These are phyloP conservation scores for Litoditis marina DNA, from an alignment of 2,888 invertebrate genomes.

Conservation along the genomic window DNA sequence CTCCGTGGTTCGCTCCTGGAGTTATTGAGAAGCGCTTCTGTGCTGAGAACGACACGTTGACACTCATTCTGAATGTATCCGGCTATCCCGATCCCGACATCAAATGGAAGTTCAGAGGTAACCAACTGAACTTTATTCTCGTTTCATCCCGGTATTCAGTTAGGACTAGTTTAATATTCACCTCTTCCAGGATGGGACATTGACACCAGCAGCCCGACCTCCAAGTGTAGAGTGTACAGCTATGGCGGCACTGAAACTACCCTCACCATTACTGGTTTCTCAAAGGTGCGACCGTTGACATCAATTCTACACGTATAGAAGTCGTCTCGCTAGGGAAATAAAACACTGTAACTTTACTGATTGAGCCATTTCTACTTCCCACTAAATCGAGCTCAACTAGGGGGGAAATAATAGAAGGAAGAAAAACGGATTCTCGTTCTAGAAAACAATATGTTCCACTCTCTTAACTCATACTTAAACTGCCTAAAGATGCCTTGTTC, in stretches of 20 bases:
- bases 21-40: conserved; percentile 75
- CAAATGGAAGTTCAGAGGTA: conserved; percentile 40
- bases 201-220: conserved; percentile 52
- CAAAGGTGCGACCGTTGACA: conserved; percentile 19
- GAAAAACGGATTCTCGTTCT: too few species aligned
- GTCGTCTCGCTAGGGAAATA: too few species aligned
- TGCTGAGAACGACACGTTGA: conserved; percentile 83
- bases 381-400: too few species aligned
- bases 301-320: too few species aligned
- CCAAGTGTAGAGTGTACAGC: conserved; percentile 52
- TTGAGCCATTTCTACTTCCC: too few species aligned
- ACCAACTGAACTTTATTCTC: not conserved
- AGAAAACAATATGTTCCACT: too few species aligned
- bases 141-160: not conserved
- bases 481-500: not conserved
- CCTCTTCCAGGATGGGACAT: conserved; percentile 54
- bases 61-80: conserved; percentile 87
- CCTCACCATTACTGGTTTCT: conserved; percentile 63
- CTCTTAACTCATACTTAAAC: too few species aligned
- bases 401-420: too few species aligned
- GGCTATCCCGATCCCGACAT: conserved; percentile 93
- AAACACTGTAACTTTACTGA: too few species aligned
- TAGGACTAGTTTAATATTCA: not conserved
- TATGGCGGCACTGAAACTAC: conserved; percentile 59
- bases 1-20: conserved; percentile 73